Conservation (phyloP, 2,888 invertebrate species). For the Lamproptera curius region DNA sequence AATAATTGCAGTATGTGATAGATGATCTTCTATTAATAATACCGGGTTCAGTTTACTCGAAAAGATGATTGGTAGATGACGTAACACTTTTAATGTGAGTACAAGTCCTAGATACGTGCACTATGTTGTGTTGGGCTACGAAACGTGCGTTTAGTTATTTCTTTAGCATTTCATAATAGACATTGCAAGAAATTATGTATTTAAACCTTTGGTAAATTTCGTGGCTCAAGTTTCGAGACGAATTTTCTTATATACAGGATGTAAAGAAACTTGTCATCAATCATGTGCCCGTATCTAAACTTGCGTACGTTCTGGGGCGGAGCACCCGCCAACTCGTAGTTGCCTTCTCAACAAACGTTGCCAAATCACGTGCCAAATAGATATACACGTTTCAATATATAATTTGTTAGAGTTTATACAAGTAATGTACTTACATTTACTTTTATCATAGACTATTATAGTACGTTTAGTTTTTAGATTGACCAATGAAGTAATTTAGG, state of each 20-base stretch:
- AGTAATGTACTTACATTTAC: constrained; percentile 3
- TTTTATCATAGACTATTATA: constrained; percentile 9
- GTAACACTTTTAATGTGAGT: no score
- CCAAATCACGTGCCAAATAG: constrained; percentile 21
- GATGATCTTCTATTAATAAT: no score
- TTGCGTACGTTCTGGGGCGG: neutral
- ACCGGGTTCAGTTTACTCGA: no score
- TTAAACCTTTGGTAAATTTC: no score
- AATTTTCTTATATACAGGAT: neutral
- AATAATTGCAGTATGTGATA: no score
- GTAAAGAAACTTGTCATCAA: neutral
- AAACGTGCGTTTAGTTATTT: no score
- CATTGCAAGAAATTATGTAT: neutral
- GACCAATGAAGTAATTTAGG: neutral
- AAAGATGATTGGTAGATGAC: no score
- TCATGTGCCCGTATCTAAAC: neutral
- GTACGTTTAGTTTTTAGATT: constrained; percentile 14
- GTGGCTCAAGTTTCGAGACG: neutral
- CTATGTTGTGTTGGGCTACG: no score
- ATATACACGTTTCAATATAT: constrained; percentile 14
- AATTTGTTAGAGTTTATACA: constrained; percentile 16
- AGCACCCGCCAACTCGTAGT: constrained; percentile 1
- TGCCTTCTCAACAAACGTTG: constrained; percentile 7
- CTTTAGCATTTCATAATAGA: neutral
- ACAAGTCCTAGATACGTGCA: no score